phyloP scores from a whole-genome alignment of 2,888 invertebrate genomes.

The Latrodectus hesperus region DNA sequence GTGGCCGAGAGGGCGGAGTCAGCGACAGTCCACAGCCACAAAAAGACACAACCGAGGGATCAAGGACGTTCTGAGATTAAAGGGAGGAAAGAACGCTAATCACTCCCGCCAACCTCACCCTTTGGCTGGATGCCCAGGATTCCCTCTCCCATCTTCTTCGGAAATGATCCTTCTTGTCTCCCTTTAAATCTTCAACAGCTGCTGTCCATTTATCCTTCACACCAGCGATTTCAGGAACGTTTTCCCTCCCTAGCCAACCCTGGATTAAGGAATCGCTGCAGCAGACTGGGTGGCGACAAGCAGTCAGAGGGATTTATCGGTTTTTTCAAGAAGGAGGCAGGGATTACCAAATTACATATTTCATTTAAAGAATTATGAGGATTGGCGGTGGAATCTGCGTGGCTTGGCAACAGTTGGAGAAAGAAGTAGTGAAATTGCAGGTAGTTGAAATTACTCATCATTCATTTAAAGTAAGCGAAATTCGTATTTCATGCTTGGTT shows the following conservation, averaged over 20 bases:
- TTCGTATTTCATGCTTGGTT: no score
- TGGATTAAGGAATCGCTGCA: constrained; percentile 9
- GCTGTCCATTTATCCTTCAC: constrained; percentile 37
- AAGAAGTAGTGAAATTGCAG: no score
- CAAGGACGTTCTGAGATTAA: constrained; percentile 8
- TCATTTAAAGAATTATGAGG: neutral
- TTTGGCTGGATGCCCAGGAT: constrained; percentile 38
- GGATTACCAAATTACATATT: constrained; percentile 11
- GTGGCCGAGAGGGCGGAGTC: no score
- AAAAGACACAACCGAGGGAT: constrained; percentile 8
- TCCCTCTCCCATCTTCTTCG: neutral
- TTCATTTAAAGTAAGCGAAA: no score
- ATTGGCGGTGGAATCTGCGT: neutral
- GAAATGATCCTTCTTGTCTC: neutral
- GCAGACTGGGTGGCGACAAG: constrained; percentile 15
- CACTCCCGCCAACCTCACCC: constrained; percentile 24
- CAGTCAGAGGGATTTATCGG: constrained; percentile 8
- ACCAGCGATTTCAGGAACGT: constrained; percentile 1
- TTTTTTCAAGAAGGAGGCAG: neutral
- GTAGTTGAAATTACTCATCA: no score
- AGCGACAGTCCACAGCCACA: neutral
- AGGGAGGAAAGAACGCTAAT: constrained; percentile 20
- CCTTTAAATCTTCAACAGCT: constrained; percentile 49
- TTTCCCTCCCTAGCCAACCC: neutral
- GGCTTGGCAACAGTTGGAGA: no score